These are phyloP conservation scores for Synanthedon formicaeformis DNA, from an alignment of 2,888 invertebrate genomes.

Conservation along the genomic window DNA sequence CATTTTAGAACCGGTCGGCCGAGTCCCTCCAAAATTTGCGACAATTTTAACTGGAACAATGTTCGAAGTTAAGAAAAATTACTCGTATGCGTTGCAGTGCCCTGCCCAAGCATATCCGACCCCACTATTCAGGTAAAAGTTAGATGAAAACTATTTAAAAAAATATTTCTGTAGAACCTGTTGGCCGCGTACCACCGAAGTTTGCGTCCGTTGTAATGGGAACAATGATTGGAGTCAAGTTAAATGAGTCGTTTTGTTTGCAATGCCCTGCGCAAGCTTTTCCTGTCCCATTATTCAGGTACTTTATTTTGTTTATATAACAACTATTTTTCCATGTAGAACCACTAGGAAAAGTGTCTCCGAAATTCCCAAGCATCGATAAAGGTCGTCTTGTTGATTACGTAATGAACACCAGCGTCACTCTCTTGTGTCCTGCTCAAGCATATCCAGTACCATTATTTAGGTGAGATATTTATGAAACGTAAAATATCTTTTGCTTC, in stretches of 20 bases:
- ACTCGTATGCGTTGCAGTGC: conserved; percentile 66
- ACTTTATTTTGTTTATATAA: conserved; percentile 14
- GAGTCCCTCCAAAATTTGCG: conserved; percentile 70
- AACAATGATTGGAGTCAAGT: conserved; percentile 67
- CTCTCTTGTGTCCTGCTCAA: conserved; percentile 75
- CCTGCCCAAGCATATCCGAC: conserved; percentile 77
- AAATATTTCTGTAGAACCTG: conserved; percentile 67
- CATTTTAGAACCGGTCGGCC: conserved; percentile 47
- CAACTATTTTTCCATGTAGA: conserved; percentile 28
- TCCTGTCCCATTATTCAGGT: conserved; percentile 75
- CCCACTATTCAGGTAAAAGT: conserved; percentile 66
- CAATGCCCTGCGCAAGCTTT: conserved; percentile 77
- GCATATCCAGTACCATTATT: conserved; percentile 27
- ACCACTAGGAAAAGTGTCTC: conserved; percentile 72
- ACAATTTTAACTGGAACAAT: conserved; percentile 61
- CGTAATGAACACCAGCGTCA: conserved; percentile 38
- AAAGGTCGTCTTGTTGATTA: conserved; percentile 37
- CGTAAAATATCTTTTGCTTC: conserved; percentile 9
- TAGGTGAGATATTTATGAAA: conserved; percentile 8
- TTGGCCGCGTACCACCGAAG: conserved; percentile 77
- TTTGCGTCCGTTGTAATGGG: conserved; percentile 74
- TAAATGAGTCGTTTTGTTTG: conserved; percentile 60
- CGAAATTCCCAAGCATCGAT: conserved; percentile 66
- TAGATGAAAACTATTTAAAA: conserved; percentile 6
- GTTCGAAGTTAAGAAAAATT: conserved; percentile 65